These are phyloP conservation scores for Chrysochloris asiatica DNA, from an alignment of 2,113 vertebrate genomes.

Conservation along the genomic window DNA sequence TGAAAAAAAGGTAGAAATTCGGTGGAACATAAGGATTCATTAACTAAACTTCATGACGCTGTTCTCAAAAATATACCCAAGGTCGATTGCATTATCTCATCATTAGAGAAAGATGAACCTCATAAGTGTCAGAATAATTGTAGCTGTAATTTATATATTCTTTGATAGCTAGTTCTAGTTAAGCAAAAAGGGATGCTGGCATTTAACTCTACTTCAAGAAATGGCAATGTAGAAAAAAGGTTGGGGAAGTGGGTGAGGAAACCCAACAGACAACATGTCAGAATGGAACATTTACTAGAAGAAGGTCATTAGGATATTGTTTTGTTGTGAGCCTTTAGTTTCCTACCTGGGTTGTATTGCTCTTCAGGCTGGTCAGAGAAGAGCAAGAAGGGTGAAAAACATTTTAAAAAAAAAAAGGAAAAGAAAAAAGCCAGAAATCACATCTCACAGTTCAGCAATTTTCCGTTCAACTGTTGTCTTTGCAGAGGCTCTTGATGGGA, in stretches of 20 bases:
- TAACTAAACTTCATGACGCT: slow-evolving; percentile 65
- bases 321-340: slow-evolving; percentile 38
- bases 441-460: background rate
- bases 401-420: background rate
- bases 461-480: slow-evolving; percentile 45
- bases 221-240: slow-evolving; percentile 31
- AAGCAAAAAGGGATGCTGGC: slow-evolving; percentile 63
- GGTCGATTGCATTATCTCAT: slow-evolving; percentile 64
- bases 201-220: slow-evolving; percentile 72
- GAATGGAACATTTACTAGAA: slow-evolving; percentile 29
- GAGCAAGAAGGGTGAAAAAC: background rate
- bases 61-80: slow-evolving; percentile 65
- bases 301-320: slow-evolving; percentile 65
- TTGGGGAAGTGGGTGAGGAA: background rate
- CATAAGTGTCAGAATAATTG: slow-evolving; percentile 52
- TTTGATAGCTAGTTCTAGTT: slow-evolving; percentile 70
- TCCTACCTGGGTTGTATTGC: background rate
- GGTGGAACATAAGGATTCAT: slow-evolving; percentile 59
- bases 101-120: slow-evolving; percentile 48
- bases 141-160: slow-evolving; percentile 72
- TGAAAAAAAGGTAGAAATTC: slow-evolving; percentile 71
- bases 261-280: slow-evolving; percentile 59
- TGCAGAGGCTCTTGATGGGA: background rate
- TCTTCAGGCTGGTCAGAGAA: slow-evolving; percentile 33
- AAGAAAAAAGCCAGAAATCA: background rate